Base-by-base conservation (phyloP, 1,140 invertebrate species). In the Cataglyphis hispanica region DNA sequence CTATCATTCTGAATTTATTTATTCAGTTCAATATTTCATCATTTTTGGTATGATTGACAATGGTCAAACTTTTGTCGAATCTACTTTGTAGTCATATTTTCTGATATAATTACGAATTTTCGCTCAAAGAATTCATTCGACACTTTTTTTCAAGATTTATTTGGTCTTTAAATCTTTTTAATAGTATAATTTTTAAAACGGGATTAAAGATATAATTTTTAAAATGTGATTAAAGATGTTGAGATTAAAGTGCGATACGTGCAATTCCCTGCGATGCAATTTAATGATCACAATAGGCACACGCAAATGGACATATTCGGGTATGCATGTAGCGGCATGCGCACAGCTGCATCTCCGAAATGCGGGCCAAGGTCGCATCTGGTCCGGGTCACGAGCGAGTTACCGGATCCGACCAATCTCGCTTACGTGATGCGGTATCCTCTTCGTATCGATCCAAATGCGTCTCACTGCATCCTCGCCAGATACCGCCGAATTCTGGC, bases 281-380 rank as follows among this genome's bases (percentile, higher is more conserved):
- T 22, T 13, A 50, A 25, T 31, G 13, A 43, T 84, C 63, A 27
- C 13, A 25, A 25, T 78, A 58, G 60, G 58, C 66, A 72, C 66
- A 72, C 8, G 40, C 56, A 8, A 11, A 16, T 78, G 63, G 72
- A 84, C 69, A 85, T 56, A 56, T 40, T 70, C 86, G 67, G 25
- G n/a, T 60, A 40, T 81, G 34, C 66, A 66, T 56, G 69, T 75
- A 53, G 40, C 53, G 69, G 75, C 69, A 60, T 13, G 67, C 67
- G 67, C 78, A 77, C 90, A 89, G 91, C 84, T 87, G 87, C 85
- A 63, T 69, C 86, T 84, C 86, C 64, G 88, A 87, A 46, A 94
- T 93, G 63, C 91, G 87, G 93, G 93, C 93, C 93, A 93, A 93
- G 93, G 93, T 93, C 90, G 90, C 86, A 89, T 84, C 78, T 86